Base-by-base conservation (phyloP, 2,797 vertebrate species). In the Scarus forsteni region DNA sequence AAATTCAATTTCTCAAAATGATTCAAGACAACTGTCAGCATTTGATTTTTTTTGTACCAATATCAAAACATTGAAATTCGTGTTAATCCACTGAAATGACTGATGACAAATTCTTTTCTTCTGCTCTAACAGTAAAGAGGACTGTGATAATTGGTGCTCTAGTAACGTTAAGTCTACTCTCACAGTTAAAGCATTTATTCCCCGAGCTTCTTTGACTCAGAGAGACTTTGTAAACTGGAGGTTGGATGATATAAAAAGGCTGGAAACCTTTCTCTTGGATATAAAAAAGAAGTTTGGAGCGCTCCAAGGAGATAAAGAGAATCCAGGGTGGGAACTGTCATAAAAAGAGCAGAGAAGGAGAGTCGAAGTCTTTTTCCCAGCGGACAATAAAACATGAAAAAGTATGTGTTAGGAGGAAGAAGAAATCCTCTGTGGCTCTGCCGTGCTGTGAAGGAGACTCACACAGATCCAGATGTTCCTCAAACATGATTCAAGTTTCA, bases 401-500 rank as follows among this genome's bases (percentile, higher is more conserved):
- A 83, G 75, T 86, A 79, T 75, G 86, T 83, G 86, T 77, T 77
- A 67, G 79, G 55, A 64, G 70, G 76, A 78, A 82, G 61, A 50
- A 81, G 83, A 76, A 84, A 79, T 85, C 79, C 86, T 80, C 51
- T 43, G 60, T 70, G 74, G 84, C 80, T 88, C 75, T 68, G n/a
- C 58, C 45, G 72, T 48, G 34, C 78, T 84, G 65, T 70, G 74
- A 73, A 66, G 70, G 72, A 69, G 77, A 73, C 61, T 81, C 72
- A 7, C 60, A 75, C 68, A 73, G 66, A 59, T 85, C 88, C 91
- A 92, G 87, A 92, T 92, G 92, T 89, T 84, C 66, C 84, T 89
- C 88, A 36, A 88, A 87, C 88, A 84, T 84, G 87, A 81, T 52
- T 91, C 83, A 34, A 70, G 77, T 91, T 93, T 92, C 89, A 91